Conservation (phyloP, 2,113 vertebrate genomes). For the Electrona antarctica region DNA sequence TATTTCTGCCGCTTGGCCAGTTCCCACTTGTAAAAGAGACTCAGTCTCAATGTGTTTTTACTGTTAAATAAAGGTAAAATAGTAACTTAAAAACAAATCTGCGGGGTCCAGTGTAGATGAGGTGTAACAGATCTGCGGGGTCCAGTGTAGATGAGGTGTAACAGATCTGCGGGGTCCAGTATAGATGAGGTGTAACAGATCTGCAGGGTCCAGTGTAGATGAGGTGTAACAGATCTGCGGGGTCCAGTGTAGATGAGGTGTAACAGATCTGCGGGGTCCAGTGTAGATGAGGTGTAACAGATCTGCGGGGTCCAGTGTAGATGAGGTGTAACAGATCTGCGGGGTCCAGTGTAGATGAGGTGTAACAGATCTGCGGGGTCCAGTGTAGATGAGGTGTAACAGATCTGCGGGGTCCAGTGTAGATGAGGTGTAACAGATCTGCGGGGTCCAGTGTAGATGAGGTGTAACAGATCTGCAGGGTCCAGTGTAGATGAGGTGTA, state of each 20-base stretch:
- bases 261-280: background rate
- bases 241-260: background rate
- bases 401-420: conserved; percentile 4
- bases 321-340: background rate
- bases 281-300: background rate
- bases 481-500: background rate
- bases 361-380: background rate
- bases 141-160: background rate
- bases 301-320: conserved; percentile 3
- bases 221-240: background rate
- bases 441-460: conserved; percentile 3
- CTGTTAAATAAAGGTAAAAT: too few relatives aligned
- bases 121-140: background rate
- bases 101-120: conserved; percentile 3
- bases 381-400: background rate
- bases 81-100: too few relatives aligned
- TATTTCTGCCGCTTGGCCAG: too few relatives aligned
- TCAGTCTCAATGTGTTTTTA: too few relatives aligned
- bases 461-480: background rate
- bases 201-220: conserved; percentile 2
- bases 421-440: too few relatives aligned
- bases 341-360: background rate
- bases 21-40: too few relatives aligned
- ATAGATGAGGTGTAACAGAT: too few relatives aligned
- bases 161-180: conserved; percentile 4